Evolutionary conservation across 2,797 vertebrate genomes (phyloP).

Genomic region (Peromyscus eremicus): DNA sequence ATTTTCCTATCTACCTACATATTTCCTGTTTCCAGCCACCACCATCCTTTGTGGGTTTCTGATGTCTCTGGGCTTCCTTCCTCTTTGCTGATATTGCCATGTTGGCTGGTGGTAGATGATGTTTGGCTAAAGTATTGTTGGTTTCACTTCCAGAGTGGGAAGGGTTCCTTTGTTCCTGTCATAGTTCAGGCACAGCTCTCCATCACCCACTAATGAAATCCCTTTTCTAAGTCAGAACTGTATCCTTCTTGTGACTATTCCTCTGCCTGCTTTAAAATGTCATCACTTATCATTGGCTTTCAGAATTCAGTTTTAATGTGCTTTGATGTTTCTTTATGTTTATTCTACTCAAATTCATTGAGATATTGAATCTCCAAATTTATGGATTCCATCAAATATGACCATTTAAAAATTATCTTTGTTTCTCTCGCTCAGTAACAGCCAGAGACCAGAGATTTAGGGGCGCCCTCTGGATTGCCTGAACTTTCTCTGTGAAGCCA

Average conservation of each 20-base stretch:
- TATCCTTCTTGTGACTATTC: background rate
- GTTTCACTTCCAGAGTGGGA: constrained; percentile 48
- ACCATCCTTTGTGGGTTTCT: constrained; percentile 40
- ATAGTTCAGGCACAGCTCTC: background rate
- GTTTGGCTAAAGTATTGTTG: constrained; percentile 51
- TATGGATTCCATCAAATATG: background rate
- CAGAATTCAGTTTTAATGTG: background rate
- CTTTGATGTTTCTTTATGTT: background rate
- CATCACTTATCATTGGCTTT: background rate
- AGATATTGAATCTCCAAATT: background rate
- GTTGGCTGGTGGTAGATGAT: background rate
- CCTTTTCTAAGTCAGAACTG: background rate
- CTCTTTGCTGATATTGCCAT: constrained; percentile 41
- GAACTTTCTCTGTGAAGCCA: background rate
- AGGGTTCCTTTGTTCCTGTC: constrained; percentile 1
- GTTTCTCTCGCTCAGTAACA: background rate
- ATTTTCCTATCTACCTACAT: background rate
- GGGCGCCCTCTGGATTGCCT: background rate
- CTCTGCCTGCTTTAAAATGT: background rate
- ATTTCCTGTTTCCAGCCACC: background rate
- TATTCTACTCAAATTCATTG: constrained; percentile 20
- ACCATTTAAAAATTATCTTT: background rate
- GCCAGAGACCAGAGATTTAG: background rate
- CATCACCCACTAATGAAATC: background rate
- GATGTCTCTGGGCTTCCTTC: constrained; percentile 30